phyloP scores from a whole-genome alignment of 2,888 invertebrate genomes.

The Athrips mouffetella region DNA sequence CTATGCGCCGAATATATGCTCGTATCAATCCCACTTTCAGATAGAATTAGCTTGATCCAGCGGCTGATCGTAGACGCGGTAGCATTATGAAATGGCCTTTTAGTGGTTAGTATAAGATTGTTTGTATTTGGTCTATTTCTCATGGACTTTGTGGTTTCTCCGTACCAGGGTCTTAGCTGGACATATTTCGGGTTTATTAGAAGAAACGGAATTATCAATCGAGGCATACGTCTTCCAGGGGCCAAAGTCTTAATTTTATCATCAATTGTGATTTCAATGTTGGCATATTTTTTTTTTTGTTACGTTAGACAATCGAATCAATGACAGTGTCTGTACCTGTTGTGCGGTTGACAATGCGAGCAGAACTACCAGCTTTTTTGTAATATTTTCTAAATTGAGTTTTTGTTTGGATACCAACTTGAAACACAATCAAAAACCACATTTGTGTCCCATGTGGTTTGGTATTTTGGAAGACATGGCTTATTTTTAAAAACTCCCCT shows the following conservation, averaged over 20 bases:
- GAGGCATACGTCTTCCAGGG: not conserved
- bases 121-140: not conserved
- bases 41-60: conserved; percentile 18
- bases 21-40: conserved; percentile 19
- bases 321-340: conserved; percentile 14
- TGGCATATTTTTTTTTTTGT: not conserved
- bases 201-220: not conserved
- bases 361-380: conserved; percentile 6
- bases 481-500: conserved; percentile 7
- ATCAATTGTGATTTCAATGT: not conserved
- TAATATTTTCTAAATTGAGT: not conserved
- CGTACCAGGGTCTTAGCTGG: not conserved
- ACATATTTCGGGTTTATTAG: not conserved
- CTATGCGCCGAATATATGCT: conserved; percentile 19
- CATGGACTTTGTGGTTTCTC: not conserved
- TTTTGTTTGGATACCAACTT: not conserved
- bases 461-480: conserved; percentile 10
- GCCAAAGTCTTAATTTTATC: not conserved
- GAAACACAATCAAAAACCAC: not conserved
- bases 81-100: not conserved
- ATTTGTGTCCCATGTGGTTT: conserved; percentile 5
- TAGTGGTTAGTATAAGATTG: not conserved
- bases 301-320: conserved; percentile 12
- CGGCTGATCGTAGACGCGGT: conserved; percentile 14
- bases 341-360: conserved; percentile 16